Base-by-base conservation (phyloP, 2,888 invertebrate genomes). In the Phortica magna region DNA sequence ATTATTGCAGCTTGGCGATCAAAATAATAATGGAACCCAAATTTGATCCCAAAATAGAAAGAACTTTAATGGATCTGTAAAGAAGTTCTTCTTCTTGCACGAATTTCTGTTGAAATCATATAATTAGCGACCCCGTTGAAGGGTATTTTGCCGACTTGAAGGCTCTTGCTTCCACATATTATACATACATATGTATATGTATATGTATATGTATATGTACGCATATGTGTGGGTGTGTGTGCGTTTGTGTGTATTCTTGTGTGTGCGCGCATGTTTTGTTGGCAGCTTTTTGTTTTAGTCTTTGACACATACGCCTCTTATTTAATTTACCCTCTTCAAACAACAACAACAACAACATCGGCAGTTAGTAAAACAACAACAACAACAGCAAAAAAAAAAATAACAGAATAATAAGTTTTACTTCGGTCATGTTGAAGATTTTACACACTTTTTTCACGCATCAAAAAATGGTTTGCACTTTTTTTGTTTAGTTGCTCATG, bases 241-340 rank as follows among this genome's bases (percentile, higher is more conserved):
- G 64, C 39, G 57, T n/a, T n/a, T n/a, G 31, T 31, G 31, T 31
- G 5, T 31, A 31, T 31, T 4, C 61, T 59, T n/a, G 67, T 55
- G 61, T 65, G 59, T 71, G 64, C 39, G 57, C 39, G 12, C 72
- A 19, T 61, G 22, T 57, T 42, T 74, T 65, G 75, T 64, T 77
- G 73, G 74, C 76, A 77, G 73, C 31, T 31, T 31, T 31, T 31
- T 31, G 31, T 31, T 31, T 31, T 31, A 31, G 75, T 74, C 81
- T 81, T 77, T 75, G 77, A 71, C 82, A 77, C 78, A 65, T 78
- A 72, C 80, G 81, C 75, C 48, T 71, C 75, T 76, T 73, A 76
- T 83, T 81, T 80, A 74, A 77, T 81, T 80, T 80, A 76, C 67
- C 82, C 76, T 80, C 82, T 81, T 80, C 73, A 76, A 76, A 31